These are phyloP conservation scores for Eupithecia inturbata DNA, from an alignment of 2,888 invertebrate species.

Conservation along the genomic window DNA sequence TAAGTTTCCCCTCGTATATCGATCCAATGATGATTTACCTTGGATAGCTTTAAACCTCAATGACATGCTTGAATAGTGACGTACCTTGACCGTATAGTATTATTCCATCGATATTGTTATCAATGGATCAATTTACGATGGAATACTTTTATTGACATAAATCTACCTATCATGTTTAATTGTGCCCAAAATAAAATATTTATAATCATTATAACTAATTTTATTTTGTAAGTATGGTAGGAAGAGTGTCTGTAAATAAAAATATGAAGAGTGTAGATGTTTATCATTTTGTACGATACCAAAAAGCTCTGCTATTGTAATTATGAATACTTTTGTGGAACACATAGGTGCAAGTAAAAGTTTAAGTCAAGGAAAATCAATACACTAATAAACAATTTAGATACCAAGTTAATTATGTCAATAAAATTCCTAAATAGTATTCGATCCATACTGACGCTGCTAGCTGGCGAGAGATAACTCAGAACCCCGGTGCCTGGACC, in stretches of 20 bases:
- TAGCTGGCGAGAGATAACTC: not conserved
- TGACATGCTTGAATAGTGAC: constrained; percentile 61
- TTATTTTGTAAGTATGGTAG: too few relatives aligned
- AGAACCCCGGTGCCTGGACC: not conserved
- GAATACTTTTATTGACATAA: not conserved
- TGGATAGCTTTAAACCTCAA: constrained; percentile 62
- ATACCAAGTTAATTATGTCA: too few relatives aligned
- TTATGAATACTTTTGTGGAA: not conserved
- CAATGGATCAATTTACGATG: not conserved
- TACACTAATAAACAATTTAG: not conserved
- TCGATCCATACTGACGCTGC: not conserved
- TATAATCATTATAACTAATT: too few relatives aligned
- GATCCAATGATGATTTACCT: constrained; percentile 61
- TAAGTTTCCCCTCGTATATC: constrained; percentile 45
- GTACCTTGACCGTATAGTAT: constrained; percentile 29
- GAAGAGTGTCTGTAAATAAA: too few relatives aligned
- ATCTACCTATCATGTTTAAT: too few relatives aligned
- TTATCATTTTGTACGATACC: not conserved
- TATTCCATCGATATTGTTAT: not conserved
- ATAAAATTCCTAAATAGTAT: not conserved
- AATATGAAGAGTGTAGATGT: too few relatives aligned
- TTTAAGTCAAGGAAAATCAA: not conserved
- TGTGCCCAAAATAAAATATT: too few relatives aligned
- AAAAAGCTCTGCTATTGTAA: not conserved
- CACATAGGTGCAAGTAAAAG: not conserved